Percentiles rank a stretch among this genome's conserved stretches.
Evolutionary conservation across 2,113 vertebrate genomes (phyloP).

Genomic region (Sylvietta virens): DNA sequence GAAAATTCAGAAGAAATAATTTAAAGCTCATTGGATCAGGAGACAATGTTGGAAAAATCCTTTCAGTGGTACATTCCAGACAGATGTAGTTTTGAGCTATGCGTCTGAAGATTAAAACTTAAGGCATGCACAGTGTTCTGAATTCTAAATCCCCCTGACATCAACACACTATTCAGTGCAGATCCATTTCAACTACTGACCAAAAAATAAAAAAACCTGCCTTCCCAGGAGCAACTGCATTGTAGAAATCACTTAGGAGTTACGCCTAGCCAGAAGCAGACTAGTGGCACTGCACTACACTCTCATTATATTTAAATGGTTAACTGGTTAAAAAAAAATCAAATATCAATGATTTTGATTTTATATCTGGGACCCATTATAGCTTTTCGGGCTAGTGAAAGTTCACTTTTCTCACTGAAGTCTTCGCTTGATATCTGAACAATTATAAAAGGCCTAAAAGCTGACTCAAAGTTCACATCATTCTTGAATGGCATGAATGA

Average conservation of each 20-base stretch:
- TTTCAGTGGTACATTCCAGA: background rate
- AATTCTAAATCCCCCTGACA: background rate
- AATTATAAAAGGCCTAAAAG: background rate
- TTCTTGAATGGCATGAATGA: background rate
- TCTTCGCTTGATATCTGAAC: background rate
- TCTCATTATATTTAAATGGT: background rate
- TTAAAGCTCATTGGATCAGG: background rate
- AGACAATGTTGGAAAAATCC: background rate
- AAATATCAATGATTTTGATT: background rate
- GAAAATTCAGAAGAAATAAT: constrained; percentile 41
- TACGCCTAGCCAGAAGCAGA: background rate
- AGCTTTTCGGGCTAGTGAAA: background rate
- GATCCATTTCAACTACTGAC: background rate
- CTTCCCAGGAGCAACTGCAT: background rate
- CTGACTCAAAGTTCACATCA: background rate
- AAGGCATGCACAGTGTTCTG: background rate
- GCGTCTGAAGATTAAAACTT: background rate
- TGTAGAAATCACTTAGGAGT: background rate
- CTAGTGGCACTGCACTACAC: background rate
- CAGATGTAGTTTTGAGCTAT: background rate
- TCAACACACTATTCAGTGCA: background rate
- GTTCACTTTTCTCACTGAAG: background rate
- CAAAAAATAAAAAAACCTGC: background rate
- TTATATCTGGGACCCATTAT: background rate
- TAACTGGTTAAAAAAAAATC: background rate